These are phyloP conservation scores for Brachypodius melanocephalos DNA, from an alignment of 2,113 vertebrate genomes.

Conservation along the genomic window DNA sequence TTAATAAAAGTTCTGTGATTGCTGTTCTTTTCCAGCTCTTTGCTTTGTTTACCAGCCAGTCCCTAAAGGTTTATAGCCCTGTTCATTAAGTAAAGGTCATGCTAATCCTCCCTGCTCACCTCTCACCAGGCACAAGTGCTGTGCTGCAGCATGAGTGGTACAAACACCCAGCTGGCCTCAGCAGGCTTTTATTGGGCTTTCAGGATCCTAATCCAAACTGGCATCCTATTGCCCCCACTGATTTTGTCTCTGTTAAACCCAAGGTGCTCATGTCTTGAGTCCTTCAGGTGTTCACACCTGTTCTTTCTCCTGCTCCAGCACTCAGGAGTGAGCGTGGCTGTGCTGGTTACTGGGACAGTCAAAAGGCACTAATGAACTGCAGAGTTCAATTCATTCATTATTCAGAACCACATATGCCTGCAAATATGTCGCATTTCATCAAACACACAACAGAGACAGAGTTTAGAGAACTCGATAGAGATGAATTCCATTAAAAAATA, in stretches of 20 bases:
- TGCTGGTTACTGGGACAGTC: not conserved
- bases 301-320: not conserved
- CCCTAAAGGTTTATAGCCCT: constrained; percentile 55
- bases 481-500: not conserved
- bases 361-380: not conserved
- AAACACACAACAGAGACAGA: not conserved
- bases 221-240: constrained; percentile 30
- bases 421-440: not conserved
- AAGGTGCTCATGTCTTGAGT: not conserved
- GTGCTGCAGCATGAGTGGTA: constrained; percentile 19
- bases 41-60: constrained; percentile 44
- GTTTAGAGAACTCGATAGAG: not conserved
- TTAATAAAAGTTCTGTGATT: not conserved
- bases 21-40: constrained; percentile 21
- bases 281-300: not conserved
- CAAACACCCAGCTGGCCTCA: constrained; percentile 50
- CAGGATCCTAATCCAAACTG: constrained; percentile 53
- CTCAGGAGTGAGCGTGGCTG: not conserved
- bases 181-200: constrained; percentile 53
- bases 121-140: constrained; percentile 2
- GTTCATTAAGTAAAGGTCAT: constrained; percentile 56
- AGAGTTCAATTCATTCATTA: not conserved
- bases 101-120: not conserved
- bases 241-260: constrained; percentile 24
- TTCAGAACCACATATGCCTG: not conserved